A percentile compares a stretch with the other conserved stretches of the same genome.
phyloP scores from a whole-genome alignment of 2,113 vertebrate species.

The Rhinoptilus africanus region DNA sequence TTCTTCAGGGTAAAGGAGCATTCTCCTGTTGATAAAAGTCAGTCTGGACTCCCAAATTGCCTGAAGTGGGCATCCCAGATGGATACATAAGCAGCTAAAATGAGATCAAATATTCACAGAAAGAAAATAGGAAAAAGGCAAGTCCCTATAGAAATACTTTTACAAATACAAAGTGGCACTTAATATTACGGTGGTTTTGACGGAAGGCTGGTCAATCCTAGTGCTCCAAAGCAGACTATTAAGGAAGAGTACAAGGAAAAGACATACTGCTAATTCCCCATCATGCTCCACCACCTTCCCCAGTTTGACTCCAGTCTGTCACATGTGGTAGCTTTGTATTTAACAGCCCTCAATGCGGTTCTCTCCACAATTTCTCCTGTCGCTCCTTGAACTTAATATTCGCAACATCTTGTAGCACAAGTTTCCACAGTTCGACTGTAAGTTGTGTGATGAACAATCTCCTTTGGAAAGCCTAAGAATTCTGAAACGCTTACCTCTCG shows the following conservation, averaged over 20 bases:
- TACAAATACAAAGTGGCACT: neutral
- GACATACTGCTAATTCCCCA: neutral
- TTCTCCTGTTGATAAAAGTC: neutral
- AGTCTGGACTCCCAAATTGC: neutral
- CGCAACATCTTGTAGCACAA: neutral
- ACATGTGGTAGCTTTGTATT: neutral
- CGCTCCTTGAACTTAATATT: neutral
- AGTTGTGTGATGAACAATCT: neutral
- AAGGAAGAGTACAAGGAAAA: neutral
- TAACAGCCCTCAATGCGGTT: neutral
- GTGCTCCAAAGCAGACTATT: neutral
- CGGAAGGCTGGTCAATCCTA: neutral
- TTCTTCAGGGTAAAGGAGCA: neutral
- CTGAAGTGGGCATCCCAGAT: neutral
- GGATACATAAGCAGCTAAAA: neutral
- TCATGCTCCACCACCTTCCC: neutral
- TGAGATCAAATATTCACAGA: neutral
- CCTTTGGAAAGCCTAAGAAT: neutral
- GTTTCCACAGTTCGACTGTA: accelerated
- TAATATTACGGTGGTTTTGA: neutral
- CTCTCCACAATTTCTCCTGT: neutral
- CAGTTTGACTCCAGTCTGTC: neutral
- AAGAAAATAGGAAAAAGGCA: neutral
- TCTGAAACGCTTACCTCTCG: constrained; percentile 25
- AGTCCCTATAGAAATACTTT: neutral